phyloP scores from a whole-genome alignment of 2,113 vertebrate genomes.

The Eurypyga helias region DNA sequence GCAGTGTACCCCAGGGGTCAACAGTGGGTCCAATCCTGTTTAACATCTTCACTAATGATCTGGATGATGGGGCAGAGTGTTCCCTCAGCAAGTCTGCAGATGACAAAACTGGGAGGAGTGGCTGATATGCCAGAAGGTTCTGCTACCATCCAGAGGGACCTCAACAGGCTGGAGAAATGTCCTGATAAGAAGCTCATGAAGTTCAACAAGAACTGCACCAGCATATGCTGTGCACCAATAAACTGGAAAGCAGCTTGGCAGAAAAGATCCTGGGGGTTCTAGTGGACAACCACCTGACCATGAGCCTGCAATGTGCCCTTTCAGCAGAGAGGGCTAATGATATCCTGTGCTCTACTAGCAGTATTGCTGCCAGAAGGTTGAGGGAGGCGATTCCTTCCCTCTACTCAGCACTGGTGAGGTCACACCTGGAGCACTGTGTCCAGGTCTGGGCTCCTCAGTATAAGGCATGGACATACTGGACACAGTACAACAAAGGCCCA shows the following conservation, averaged over 20 bases:
- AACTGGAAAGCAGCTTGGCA: neutral
- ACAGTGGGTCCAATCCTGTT: neutral
- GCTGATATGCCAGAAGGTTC: neutral
- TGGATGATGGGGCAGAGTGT: neutral
- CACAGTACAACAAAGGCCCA: neutral
- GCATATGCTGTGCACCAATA: rapidly evolving
- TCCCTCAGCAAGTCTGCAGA: neutral
- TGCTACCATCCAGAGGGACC: neutral
- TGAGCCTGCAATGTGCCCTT: neutral
- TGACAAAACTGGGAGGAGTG: neutral
- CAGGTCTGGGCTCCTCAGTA: neutral
- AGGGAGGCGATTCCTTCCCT: neutral
- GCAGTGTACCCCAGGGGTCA: neutral
- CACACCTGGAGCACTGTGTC: neutral
- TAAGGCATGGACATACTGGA: neutral
- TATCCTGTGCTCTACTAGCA: neutral
- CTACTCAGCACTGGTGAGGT: neutral
- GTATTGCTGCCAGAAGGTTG: neutral
- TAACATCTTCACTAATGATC: neutral
- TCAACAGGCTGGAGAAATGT: neutral
- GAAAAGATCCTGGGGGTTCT: neutral
- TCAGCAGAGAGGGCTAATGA: neutral
- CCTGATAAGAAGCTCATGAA: neutral
- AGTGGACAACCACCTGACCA: neutral
- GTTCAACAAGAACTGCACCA: neutral